phyloP scores from a whole-genome alignment of 2,888 invertebrate genomes.

The Zygaena filipendulae region DNA sequence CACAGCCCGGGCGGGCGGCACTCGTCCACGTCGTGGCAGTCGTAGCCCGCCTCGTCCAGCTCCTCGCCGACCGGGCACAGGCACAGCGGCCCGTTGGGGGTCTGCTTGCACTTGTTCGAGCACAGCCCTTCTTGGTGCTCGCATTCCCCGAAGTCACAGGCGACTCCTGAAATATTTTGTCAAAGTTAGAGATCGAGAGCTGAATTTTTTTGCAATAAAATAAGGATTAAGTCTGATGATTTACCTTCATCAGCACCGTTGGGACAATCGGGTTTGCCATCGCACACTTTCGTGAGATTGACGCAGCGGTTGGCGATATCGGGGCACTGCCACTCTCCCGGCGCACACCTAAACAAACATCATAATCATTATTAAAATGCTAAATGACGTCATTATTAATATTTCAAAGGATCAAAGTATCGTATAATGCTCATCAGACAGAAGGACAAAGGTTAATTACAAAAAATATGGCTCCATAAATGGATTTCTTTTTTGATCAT shows the following conservation, averaged over 20 bases:
- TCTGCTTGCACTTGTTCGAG: slow-evolving; percentile 86
- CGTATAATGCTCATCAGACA: too few species aligned
- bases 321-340: slow-evolving; percentile 89
- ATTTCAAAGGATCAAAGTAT: too few species aligned
- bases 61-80: slow-evolving; percentile 90
- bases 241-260: slow-evolving; percentile 93
- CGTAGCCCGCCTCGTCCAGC: slow-evolving; percentile 73
- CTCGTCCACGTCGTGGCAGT: slow-evolving; percentile 87
- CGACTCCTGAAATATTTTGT: slow-evolving; percentile 63
- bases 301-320: slow-evolving; percentile 84
- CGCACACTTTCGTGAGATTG: slow-evolving; percentile 89
- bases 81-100: slow-evolving; percentile 89
- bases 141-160: slow-evolving; percentile 87
- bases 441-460: too few species aligned
- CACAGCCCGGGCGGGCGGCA: slow-evolving; percentile 90
- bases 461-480: too few species aligned
- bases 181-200: too few species aligned
- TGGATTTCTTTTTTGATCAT: too few species aligned
- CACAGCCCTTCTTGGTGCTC: slow-evolving; percentile 80
- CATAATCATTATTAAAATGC: too few species aligned
- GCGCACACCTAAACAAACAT: slow-evolving; percentile 67
- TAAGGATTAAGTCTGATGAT: not conserved
- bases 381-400: too few species aligned
- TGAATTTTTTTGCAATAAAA: too few species aligned
- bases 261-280: slow-evolving; percentile 89